Evolutionary conservation across 1,140 invertebrate genomes (phyloP).

Genomic region (Pachyrhynchus sulphureomaculatus): DNA sequence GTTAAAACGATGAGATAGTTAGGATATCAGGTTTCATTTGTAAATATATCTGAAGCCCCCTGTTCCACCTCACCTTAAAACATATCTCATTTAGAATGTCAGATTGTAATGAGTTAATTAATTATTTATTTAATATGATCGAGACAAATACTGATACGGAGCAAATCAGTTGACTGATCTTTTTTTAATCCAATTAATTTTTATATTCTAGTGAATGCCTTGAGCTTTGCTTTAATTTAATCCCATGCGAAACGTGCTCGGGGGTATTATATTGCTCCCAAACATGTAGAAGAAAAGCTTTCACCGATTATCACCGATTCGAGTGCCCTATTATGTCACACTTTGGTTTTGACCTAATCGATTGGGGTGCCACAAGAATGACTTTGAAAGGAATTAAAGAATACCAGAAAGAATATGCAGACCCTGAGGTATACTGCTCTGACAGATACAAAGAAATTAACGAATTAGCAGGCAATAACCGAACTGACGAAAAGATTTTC

Average conservation of each 20-base stretch:
- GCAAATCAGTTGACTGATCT: too few relatives aligned
- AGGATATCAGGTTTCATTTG: too few relatives aligned
- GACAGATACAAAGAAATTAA: too few relatives aligned
- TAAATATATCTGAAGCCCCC: too few relatives aligned
- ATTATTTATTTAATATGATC: too few relatives aligned
- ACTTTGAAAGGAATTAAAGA: not conserved
- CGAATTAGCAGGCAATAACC: too few relatives aligned
- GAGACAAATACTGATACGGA: too few relatives aligned
- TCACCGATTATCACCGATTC: not conserved
- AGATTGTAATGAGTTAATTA: too few relatives aligned
- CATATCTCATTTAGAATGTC: too few relatives aligned
- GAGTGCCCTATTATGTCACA: not conserved
- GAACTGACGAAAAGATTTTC: not conserved
- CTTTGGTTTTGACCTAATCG: not conserved
- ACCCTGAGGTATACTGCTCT: not conserved
- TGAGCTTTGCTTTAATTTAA: not conserved
- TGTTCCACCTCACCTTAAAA: too few relatives aligned
- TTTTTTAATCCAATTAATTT: too few relatives aligned
- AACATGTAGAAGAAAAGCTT: not conserved
- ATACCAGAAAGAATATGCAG: not conserved
- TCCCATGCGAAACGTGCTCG: not conserved
- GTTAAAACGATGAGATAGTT: too few relatives aligned
- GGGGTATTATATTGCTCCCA: not conserved
- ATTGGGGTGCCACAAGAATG: not conserved
- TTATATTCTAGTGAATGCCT: not conserved